These are phyloP conservation scores for Xestia sexstrigata DNA, from an alignment of 2,888 invertebrate species.

Conservation along the genomic window DNA sequence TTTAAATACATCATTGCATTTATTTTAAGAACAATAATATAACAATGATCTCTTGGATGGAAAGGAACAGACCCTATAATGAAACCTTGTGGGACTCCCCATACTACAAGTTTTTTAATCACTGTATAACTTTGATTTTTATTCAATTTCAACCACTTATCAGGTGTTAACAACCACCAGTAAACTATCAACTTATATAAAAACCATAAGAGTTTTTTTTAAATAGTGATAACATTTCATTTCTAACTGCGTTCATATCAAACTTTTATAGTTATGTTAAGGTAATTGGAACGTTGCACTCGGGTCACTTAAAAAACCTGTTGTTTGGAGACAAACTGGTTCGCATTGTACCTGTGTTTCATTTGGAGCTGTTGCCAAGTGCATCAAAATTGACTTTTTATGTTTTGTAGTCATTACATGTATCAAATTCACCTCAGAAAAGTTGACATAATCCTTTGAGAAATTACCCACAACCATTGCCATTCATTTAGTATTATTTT, in stretches of 20 bases:
- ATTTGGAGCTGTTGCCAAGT: not conserved
- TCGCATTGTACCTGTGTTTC: not conserved
- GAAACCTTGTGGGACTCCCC: conserved; percentile 18
- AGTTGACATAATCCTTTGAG: not conserved
- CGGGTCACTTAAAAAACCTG: conserved; percentile 18
- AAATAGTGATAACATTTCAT: not conserved
- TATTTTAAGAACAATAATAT: not conserved
- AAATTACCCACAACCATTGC: not conserved
- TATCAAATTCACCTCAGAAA: not conserved
- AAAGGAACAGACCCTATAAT: conserved; percentile 18
- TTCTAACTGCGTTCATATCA: not conserved
- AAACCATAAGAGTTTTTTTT: not conserved
- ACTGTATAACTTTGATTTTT: not conserved
- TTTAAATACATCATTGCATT: not conserved
- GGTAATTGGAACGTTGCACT: conserved; percentile 41
- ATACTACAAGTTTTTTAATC: not conserved
- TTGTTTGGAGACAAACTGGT: conserved; percentile 29
- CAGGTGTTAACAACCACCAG: not conserved
- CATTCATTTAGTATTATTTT: not conserved
- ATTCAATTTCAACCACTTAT: not conserved
- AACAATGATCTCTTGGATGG: not conserved
- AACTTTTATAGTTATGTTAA: conserved; percentile 6
- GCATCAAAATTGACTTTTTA: not conserved
- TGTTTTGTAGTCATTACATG: not conserved
- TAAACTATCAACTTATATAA: not conserved